Percentiles rank a stretch among this genome's conserved stretches.
Evolutionary conservation across 2,888 invertebrate species (phyloP).

Genomic region (Ormyrus rosae): DNA sequence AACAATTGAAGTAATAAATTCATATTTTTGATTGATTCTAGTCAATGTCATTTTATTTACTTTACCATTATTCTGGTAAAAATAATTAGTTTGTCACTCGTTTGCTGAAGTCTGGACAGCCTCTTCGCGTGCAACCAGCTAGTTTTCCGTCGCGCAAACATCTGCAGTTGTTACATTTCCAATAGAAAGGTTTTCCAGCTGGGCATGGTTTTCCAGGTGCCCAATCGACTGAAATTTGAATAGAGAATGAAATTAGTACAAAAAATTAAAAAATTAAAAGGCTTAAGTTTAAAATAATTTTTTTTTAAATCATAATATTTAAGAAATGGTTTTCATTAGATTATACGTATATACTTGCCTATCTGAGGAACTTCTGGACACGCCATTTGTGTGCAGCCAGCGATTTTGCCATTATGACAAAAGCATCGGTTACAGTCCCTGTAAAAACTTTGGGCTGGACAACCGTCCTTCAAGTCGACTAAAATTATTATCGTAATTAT

Average conservation of each 20-base stretch:
- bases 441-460: constrained; percentile 31
- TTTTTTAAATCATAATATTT: too few species aligned
- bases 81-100: too few species aligned
- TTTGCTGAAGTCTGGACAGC: neutral
- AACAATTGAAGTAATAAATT: too few species aligned
- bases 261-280: too few species aligned
- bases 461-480: constrained; percentile 11
- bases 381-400: neutral
- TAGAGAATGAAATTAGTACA: too few species aligned
- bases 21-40: too few species aligned
- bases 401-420: neutral
- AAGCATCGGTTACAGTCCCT: constrained; percentile 29
- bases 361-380: constrained; percentile 39
- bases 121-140: constrained; percentile 17
- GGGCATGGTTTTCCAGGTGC: constrained; percentile 21
- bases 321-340: neutral
- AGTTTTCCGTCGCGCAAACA: constrained; percentile 5
- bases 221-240: constrained; percentile 29
- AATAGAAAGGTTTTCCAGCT: constrained; percentile 33
- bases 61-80: too few species aligned
- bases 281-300: too few species aligned
- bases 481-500: neutral
- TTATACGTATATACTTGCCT: neutral
- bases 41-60: too few species aligned
- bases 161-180: constrained; percentile 27